Evolutionary conservation across 2,113 vertebrate species (phyloP), one percentile per base, ranked within the genome.

Genomic region (Paedocypris sp.): DNA sequence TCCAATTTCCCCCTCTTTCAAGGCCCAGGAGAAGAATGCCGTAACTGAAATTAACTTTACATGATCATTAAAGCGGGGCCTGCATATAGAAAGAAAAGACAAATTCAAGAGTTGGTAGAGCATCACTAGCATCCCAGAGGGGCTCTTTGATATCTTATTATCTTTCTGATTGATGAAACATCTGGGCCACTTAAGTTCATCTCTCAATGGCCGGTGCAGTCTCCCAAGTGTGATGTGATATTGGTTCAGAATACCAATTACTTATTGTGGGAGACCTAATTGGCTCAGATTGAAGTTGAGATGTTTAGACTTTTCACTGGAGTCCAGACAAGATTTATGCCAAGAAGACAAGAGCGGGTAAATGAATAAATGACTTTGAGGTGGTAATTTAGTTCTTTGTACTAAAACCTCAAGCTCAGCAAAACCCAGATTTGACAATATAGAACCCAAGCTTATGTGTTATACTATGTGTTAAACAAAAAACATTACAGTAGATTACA

Each of bases 201-300:
- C 28, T 49, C 38, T 54, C 20, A 33, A 23, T 64, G 57, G 15
- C 71, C 64, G 59, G 64, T 70, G 43, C 56, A 42, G 51, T 53
- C 70, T 62, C 64, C 70, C 46, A 70, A 54, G 31, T 45, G 19
- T 13, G 28, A 68, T 56, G 33, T 48, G 48, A 28, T 39, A 43
- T 29, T 51, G 20, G 22, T 6, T 69, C 67, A 70, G 63, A 66
- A 77, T 66, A 73, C 57, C 61, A 73, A 77, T 79, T 80, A 75
- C 54, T 66, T 60, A 39, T 59, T 69, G 73, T 62, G 67, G 48
- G 57, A 33, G 19, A 46, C 49, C 68, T 74, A 75, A 77, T 75
- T 79, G 67, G 62, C 58, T 69, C 57, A 66, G 64, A 81, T 75
- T 77, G 48, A 75, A 74, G 68, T 66, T 68, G 69, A 77, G 70